Evolutionary conservation across 2,797 vertebrate species (phyloP).

Genomic region (Oryzias sinensis): DNA sequence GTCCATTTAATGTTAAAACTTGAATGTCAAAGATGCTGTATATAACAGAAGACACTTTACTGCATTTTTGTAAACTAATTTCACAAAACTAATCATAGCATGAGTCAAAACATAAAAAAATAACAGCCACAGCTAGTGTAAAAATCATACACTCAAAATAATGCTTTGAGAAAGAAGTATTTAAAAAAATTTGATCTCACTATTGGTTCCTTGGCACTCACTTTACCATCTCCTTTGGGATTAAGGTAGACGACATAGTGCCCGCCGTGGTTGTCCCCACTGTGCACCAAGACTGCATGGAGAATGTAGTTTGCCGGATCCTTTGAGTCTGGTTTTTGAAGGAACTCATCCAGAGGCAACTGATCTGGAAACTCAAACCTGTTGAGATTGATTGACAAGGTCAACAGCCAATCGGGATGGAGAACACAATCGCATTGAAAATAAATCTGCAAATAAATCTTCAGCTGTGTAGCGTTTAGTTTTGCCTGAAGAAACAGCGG

Average conservation of each 20-base stretch:
- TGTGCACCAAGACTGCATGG: slow-evolving; percentile 96
- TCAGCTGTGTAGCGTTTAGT: too few species aligned
- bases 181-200: slow-evolving; percentile 70
- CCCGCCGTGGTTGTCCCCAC: slow-evolving; percentile 98
- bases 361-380: slow-evolving; percentile 99
- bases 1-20: too few species aligned
- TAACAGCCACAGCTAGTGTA: not conserved
- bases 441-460: too few species aligned
- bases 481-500: too few species aligned
- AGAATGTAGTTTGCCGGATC: slow-evolving; percentile 98
- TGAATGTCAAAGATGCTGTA: too few species aligned
- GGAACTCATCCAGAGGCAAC: slow-evolving; percentile 96
- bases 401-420: too few species aligned
- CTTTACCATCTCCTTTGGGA: slow-evolving; percentile 98
- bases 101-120: not conserved
- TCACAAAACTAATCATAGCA: not conserved
- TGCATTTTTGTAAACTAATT: too few species aligned
- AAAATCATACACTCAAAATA: not conserved
- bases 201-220: slow-evolving; percentile 86
- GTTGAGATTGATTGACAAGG: not conserved
- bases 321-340: slow-evolving; percentile 97
- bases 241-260: slow-evolving; percentile 99
- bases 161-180: slow-evolving; percentile 44
- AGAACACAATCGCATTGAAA: too few species aligned
- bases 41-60: too few species aligned